Base-by-base conservation (phyloP, 2,113 vertebrate genomes). In the Oceanodroma tethys region DNA sequence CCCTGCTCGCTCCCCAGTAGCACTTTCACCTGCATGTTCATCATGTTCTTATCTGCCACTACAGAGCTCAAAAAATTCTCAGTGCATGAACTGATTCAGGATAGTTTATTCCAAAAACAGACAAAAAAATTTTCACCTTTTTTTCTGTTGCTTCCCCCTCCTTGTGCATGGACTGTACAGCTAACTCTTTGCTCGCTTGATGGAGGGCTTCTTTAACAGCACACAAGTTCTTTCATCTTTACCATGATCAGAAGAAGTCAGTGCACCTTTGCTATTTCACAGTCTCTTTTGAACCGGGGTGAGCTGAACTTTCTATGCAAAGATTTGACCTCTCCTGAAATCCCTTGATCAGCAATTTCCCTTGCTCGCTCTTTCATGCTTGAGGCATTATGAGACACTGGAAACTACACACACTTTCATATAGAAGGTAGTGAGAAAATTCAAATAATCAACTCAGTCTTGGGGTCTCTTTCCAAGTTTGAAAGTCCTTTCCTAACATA, bases 261-360 rank as follows among this genome's bases (percentile, higher is more conserved):
- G 60, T 8, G 89, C 84, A 94, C 70, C 72, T 92, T 90, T 95
- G 40, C 80, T 88, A 26, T 72, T 93, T 80, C 63, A 36, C 52
- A 80, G 87, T 43, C 78, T 47, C 86, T 91, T 91, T 94, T 67
- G 80, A 95, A 85, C 74, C 40, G 30, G 42, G 58, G 86, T 72
- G 78, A 95, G 66, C 40, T 91, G 93, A 95, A 96, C 91, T 91
- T 95, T 29, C 93, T 93, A 83, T 85, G 92, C 84, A 87, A 96
- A 93, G 82, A 86, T n/a, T 70, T 93, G 93, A 96, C 89, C 96
- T 96, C 90, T 89, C 62, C 50, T 34, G 42, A 91, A 93, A 91
- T 80, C 38, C 91, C 90, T 90, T 90, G 66, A 96, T 96, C 96
- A 97, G 97, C 86, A 96, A 94, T 96, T 97, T 93, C 88, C 82